Percentiles rank a stretch among this genome's conserved stretches.
phyloP scores from a whole-genome alignment of 2,797 vertebrate species.

The Falco naumanni region DNA sequence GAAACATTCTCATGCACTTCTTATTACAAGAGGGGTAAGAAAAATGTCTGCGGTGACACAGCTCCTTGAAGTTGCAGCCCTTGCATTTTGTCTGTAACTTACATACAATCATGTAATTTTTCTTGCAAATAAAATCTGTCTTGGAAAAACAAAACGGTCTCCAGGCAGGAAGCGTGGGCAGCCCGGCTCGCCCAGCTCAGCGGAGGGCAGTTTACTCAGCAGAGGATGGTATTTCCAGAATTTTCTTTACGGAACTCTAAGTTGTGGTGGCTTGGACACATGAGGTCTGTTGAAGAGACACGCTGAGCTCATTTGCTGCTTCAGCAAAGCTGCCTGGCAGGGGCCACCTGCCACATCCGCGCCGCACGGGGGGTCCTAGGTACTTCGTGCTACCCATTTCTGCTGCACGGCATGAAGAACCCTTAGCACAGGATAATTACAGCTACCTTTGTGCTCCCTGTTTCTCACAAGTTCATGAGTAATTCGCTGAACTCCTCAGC shows the following conservation, averaged over 20 bases:
- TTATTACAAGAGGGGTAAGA: neutral
- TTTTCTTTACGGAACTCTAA: neutral
- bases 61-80: neutral
- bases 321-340: neutral
- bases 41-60: neutral
- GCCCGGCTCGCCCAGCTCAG: fast-evolving
- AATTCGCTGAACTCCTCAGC: neutral
- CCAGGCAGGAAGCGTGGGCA: neutral
- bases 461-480: neutral
- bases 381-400: neutral
- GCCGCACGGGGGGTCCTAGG: neutral
- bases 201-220: neutral
- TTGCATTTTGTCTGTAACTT: neutral
- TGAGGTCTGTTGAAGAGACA: neutral
- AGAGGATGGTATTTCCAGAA: neutral
- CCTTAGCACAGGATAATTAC: neutral
- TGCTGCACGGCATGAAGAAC: neutral
- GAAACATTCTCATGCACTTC: neutral
- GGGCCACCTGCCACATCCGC: neutral
- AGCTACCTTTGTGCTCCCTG: neutral
- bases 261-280: neutral
- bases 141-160: neutral
- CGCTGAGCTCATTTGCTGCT: neutral
- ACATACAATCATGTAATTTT: neutral
- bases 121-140: neutral